Evolutionary conservation across 2,797 vertebrate genomes (phyloP), one percentile per base, ranked within the genome.

Genomic region (Psittacula derbiana): DNA sequence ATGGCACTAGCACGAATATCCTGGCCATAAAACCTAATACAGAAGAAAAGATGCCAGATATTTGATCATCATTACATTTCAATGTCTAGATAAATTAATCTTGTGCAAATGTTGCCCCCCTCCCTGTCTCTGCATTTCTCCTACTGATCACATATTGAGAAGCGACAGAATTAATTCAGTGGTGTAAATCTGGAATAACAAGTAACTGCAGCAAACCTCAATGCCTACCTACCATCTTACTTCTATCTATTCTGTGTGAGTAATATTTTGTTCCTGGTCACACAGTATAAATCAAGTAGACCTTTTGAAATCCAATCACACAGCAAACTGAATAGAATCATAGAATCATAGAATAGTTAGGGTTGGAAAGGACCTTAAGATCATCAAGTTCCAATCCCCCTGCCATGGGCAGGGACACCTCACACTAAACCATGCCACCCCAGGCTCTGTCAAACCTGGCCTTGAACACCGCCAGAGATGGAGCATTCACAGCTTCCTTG

Each of bases 1-100:
- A 99, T 99, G 69, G 98, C 97, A 18, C 98, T 99, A 3, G 99
- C 99, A 4, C 99, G 98, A 87, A 99, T 98, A 12, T 99, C 99
- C 65, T 97, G 98, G 27, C 97, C 97, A 85, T 99, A 99, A 98
- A 99, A 99, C 92, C 99, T 99, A 91, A 41, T n/a, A 49, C 9
- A 50, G 85, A 80, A 83, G 50, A 38, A n/a, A 76, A 28, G 14
- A 85, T 31, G 17, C 2, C 21, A 61, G 27, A 7, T 86, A 50
- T 62, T 91, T 85, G 41, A 80, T 82, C 38, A 82, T 15, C 25
- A 30, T 52, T 67, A 80, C 43, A 82, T 91, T 71, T 67, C 49
- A 44, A 58, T 11, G 15, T n/a, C 25, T 5, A 58, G 41, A 49
- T 33, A 88, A 89, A 73, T 50, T 60, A 6, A 65, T 12, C n/a